Conservation (phyloP, 2,888 invertebrate genomes). For the Drosophila melanosoma region DNA sequence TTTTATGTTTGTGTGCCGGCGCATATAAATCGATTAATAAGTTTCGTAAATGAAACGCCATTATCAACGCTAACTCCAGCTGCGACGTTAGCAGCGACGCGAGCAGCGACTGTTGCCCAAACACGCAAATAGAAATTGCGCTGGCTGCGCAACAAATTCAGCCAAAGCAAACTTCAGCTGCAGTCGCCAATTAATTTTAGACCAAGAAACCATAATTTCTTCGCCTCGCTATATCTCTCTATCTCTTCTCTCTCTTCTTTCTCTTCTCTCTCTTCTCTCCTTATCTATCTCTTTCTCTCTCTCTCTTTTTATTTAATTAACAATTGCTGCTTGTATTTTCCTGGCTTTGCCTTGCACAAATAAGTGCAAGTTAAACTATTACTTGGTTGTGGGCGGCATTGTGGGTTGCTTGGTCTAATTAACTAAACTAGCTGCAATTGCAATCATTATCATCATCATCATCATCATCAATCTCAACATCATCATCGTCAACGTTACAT, state of each 20-base stretch:
- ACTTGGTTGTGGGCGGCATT: constrained; percentile 31
- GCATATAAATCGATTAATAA: constrained; percentile 81
- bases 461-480: background rate
- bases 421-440: constrained; percentile 29
- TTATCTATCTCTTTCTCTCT: background rate
- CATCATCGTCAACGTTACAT: background rate
- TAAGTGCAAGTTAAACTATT: background rate
- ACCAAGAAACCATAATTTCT: constrained; percentile 30
- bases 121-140: constrained; percentile 51
- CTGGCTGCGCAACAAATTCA: constrained; percentile 54
- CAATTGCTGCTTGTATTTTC: constrained; percentile 25
- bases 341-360: constrained; percentile 21
- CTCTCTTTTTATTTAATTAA: constrained; percentile 46
- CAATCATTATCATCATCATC: background rate
- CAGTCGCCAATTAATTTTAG: constrained; percentile 50
- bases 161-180: constrained; percentile 22
- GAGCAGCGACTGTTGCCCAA: constrained; percentile 40
- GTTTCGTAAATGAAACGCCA: constrained; percentile 75
- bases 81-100: constrained; percentile 21
- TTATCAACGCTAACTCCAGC: constrained; percentile 53
- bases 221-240: background rate
- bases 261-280: background rate
- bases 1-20: constrained; percentile 57
- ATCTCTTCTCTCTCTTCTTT: background rate
- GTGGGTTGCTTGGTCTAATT: constrained; percentile 27